A percentile compares a stretch with the other conserved stretches of the same genome.
These are phyloP conservation scores for Peucedramus taeniatus DNA, from an alignment of 2,113 vertebrate species.

Conservation along the genomic window DNA sequence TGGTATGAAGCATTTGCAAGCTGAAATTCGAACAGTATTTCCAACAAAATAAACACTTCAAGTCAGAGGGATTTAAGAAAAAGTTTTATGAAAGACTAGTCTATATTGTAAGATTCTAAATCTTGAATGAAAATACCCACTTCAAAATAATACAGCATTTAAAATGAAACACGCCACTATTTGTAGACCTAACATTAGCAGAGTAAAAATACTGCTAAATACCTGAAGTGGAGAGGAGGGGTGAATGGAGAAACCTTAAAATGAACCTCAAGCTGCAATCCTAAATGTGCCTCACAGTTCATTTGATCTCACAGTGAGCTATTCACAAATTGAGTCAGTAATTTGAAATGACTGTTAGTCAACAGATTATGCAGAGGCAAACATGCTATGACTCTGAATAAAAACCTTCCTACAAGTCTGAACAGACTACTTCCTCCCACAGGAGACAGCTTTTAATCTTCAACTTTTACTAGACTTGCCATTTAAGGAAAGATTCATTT, in stretches of 20 bases:
- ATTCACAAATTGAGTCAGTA: conserved; percentile 47
- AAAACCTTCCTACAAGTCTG: conserved; percentile 60
- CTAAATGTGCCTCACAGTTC: conserved; percentile 12
- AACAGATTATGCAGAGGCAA: conserved; percentile 53
- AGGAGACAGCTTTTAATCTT: conserved; percentile 63
- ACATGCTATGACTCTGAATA: conserved; percentile 52
- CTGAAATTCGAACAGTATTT: not conserved
- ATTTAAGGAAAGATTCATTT: conserved; percentile 65
- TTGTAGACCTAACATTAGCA: not conserved
- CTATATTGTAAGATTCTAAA: not conserved
- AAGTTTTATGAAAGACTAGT: not conserved
- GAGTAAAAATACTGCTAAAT: conserved; percentile 30
- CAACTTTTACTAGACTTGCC: conserved; percentile 49
- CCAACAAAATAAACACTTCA: not conserved
- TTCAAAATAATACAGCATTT: not conserved
- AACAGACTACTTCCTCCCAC: conserved; percentile 67
- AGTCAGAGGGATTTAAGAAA: not conserved
- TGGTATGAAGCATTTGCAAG: not conserved
- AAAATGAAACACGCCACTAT: not conserved
- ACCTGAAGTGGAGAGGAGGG: not conserved
- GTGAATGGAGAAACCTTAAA: conserved; percentile 45
- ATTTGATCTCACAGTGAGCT: conserved; percentile 36
- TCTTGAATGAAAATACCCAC: not conserved
- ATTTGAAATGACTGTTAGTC: conserved; percentile 62
- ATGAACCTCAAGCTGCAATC: conserved; percentile 17